Conservation (phyloP, 2,888 invertebrate genomes). For the Torymus texanus region DNA sequence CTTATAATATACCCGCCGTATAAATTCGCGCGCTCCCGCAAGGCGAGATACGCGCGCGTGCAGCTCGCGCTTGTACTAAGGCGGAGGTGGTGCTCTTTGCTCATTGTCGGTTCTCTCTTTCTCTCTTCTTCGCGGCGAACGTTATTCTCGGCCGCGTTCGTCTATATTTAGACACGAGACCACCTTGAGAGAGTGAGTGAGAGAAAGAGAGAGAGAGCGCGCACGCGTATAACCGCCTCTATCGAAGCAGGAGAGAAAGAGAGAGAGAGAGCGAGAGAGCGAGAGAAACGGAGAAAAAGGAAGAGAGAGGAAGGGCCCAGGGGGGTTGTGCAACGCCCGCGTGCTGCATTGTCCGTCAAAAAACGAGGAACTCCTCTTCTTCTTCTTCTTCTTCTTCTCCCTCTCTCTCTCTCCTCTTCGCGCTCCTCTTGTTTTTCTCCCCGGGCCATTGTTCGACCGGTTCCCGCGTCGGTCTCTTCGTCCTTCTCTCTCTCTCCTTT, state of each 20-base stretch:
- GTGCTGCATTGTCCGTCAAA: conserved; percentile 44
- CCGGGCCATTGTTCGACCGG: conserved; percentile 55
- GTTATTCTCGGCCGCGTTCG: conserved; percentile 72
- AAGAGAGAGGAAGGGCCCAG: neutral
- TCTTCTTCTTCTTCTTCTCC: neutral
- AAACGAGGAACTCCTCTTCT: conserved; percentile 35
- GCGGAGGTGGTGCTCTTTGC: neutral
- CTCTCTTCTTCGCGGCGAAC: conserved; percentile 51
- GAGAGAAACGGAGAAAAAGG: neutral
- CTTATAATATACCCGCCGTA: too few species aligned
- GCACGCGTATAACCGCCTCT: conserved; percentile 13
- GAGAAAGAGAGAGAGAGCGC: conserved; percentile 22
- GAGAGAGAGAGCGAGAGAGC: conserved; percentile 6
- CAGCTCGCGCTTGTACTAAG: neutral
- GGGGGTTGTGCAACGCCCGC: conserved; percentile 44
- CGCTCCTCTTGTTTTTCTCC: conserved; percentile 30
- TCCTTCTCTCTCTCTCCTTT: conserved; percentile 10
- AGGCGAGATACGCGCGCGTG: neutral
- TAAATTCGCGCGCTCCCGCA: neutral
- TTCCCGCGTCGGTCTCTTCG: conserved; percentile 17
- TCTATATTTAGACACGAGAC: conserved; percentile 73
- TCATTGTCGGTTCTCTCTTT: conserved; percentile 2
- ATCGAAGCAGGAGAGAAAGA: conserved; percentile 23
- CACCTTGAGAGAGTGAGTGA: conserved; percentile 69
- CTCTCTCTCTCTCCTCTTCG: conserved; percentile 2